phyloP scores from a whole-genome alignment of 2,113 vertebrate genomes.

The Oenanthe melanoleuca region DNA sequence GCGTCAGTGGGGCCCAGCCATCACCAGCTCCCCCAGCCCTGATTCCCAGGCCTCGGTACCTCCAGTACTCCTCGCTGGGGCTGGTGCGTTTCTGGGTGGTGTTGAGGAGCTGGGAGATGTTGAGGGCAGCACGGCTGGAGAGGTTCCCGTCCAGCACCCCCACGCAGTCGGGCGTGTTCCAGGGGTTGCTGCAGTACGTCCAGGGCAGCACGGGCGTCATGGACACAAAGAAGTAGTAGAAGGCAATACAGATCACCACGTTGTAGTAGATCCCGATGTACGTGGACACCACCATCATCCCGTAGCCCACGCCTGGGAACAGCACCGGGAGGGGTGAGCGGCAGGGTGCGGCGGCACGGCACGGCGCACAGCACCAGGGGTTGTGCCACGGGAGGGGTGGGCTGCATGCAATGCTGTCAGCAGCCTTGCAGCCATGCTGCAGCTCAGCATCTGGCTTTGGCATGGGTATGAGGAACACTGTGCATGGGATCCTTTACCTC shows the following conservation, averaged over 20 bases:
- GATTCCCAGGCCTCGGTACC: slow-evolving; percentile 66
- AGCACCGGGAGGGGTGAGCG: slow-evolving; percentile 44
- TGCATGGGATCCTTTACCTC: not conserved
- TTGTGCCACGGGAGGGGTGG: not conserved
- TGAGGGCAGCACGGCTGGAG: slow-evolving; percentile 72
- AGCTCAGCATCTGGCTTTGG: fast-evolving
- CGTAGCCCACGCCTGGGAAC: slow-evolving; percentile 92
- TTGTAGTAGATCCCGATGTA: slow-evolving; percentile 99
- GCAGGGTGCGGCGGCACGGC: not conserved
- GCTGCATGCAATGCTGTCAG: fast-evolving
- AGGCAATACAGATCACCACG: slow-evolving; percentile 97
- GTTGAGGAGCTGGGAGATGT: slow-evolving; percentile 81
- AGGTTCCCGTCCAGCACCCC: slow-evolving; percentile 81
- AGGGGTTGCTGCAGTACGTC: slow-evolving; percentile 95
- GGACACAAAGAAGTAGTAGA: slow-evolving; percentile 99
- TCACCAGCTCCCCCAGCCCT: not conserved
- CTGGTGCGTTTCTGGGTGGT: slow-evolving; percentile 91
- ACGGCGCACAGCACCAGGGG: not conserved
- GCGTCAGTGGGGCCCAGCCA: fast-evolving
- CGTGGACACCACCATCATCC: slow-evolving; percentile 99
- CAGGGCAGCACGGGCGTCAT: slow-evolving; percentile 95
- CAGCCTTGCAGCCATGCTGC: not conserved
- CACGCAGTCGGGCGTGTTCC: slow-evolving; percentile 89
- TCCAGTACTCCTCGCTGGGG: slow-evolving; percentile 99
- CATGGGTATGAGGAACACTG: not conserved